Evolutionary conservation across 2,797 vertebrate species (phyloP), one percentile per base, ranked within the genome.

Genomic region (Sternotherus odoratus): DNA sequence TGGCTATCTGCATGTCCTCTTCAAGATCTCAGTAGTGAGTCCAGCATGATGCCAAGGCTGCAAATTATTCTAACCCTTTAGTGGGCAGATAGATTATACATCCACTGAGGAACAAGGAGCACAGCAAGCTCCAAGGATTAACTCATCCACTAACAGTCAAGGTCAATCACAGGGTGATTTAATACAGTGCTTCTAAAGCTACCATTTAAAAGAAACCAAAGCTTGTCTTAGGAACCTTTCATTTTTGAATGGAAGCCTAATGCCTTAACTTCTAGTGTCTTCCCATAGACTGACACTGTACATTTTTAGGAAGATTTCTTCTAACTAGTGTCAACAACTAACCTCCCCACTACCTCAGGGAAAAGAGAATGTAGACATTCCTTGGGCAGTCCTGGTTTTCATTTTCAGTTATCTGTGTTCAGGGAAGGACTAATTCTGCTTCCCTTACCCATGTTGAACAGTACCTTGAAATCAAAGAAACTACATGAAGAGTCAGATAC

Each of bases 201-300:
- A 90, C 86, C 81, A 94, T 82, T 94, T 95, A 82, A 69, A 60
- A 82, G 43, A 53, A 50, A 82, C 53, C 46, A 83, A 56, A 81
- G 83, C 80, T 82, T 86, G 81, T 92, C 87, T 89, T 81, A 87
- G 91, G 79, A 91, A 94, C 87, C 83, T 94, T 94, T 95, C 92
- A 89, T 88, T 95, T 96, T 96, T 95, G 69, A 87, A 96, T 89
- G 87, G 92, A 93, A 93, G 57, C 56, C 24, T 87, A 80, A 77
- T 81, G 85, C 93, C 72, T 79, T 48, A 57, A 89, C 88, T 80
- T 11, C 54, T 56, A 49, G 78, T 80, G 36, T 89, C 24, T 91
- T 66, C 75, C 49, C n/a, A 75, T 39, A 56, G 54, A 30, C 74
- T 87, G 43, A 28, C 4, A 49, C 43, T 72, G 74, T 46, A 46